phyloP scores from a whole-genome alignment of 2,797 vertebrate species.

The Poecilia gillii region DNA sequence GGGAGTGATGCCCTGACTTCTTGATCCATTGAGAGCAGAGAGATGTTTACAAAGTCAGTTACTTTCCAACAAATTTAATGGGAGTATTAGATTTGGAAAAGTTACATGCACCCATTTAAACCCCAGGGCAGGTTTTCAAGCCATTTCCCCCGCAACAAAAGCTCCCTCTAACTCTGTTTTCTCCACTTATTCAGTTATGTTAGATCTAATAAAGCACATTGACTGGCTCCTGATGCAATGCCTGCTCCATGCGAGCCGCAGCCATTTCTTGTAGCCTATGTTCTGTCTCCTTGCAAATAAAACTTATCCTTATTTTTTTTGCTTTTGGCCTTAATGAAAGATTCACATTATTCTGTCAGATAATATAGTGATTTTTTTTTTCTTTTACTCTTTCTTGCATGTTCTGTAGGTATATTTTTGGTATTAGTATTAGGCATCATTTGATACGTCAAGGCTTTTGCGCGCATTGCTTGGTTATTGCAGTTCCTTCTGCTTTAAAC shows the following conservation, averaged over 20 bases:
- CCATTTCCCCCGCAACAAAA: slow-evolving; percentile 14
- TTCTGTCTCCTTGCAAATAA: slow-evolving; percentile 17
- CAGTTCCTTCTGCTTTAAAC: slow-evolving; percentile 7
- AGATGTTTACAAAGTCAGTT: slow-evolving; percentile 3
- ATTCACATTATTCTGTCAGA: slow-evolving; percentile 31
- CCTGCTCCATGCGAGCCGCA: slow-evolving; percentile 13
- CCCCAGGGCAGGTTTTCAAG: slow-evolving; percentile 12
- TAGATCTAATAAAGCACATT: slow-evolving; percentile 34
- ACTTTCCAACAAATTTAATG: slow-evolving; percentile 20
- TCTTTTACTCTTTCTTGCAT: too few species aligned
- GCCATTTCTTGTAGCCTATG: slow-evolving; percentile 20
- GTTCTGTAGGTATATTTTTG: slow-evolving; percentile 16
- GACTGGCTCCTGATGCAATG: slow-evolving; percentile 23
- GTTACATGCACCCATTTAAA: background rate
- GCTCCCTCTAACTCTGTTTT: slow-evolving; percentile 26
- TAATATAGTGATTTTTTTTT: slow-evolving; percentile 1
- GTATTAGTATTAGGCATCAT: background rate
- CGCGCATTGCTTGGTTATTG: slow-evolving; percentile 10
- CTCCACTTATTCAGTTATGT: slow-evolving; percentile 30
- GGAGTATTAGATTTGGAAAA: slow-evolving; percentile 11
- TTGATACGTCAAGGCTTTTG: slow-evolving; percentile 26
- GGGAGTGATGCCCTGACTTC: background rate
- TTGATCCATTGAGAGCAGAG: background rate
- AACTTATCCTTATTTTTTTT: slow-evolving; percentile 13
- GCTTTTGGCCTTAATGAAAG: slow-evolving; percentile 37